Evolutionary conservation across 2,113 vertebrate genomes (phyloP), one percentile per base, ranked within the genome.

Genomic region (Ailuropoda melanoleuca): DNA sequence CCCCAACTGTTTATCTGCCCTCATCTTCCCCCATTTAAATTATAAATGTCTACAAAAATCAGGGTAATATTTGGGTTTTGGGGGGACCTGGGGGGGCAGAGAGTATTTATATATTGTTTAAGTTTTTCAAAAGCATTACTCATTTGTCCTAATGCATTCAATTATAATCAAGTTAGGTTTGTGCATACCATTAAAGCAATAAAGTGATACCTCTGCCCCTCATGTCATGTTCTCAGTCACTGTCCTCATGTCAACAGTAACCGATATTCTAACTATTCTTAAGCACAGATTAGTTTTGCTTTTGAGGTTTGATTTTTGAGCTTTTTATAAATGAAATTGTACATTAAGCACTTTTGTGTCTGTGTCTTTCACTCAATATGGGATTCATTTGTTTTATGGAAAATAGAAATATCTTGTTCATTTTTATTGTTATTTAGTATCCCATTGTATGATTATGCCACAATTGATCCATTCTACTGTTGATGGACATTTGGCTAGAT

Each of bases 11-110:
- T 86, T 90, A 84, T 78, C 48, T 77, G 66, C 26, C 53, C 31
- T 62, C 60, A 62, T 29, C 13, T 34, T 15, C 62, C 23, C 12
- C 17, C 7, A 75, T 82, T 92, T 90, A 50, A 46, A 70, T 88
- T 74, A 66, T 43, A 66, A 66, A 66, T 34, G 31, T 66, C 72
- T 62, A 13, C 6, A 68, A 68, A 78, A 58, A 75, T 87, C 21
- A 66, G 18, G 19, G 1, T 29, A 74, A n/a, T 64, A 80, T 68
- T 39, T 24, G 2, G 15, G 53, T 26, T 80, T 34, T 24, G 11
- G 1, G 4, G 6, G 3, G 0, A 43, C 43, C 6, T 43, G 43
- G 4, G 58, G 1, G 18, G 8, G 34, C 31, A 11, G 8, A 64
- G 50, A 34, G 2, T 88, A 70, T 31, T 92, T 34, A 80, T n/a